Evolutionary conservation across 2,888 invertebrate genomes (phyloP).

Genomic region (Orchestes rusci): DNA sequence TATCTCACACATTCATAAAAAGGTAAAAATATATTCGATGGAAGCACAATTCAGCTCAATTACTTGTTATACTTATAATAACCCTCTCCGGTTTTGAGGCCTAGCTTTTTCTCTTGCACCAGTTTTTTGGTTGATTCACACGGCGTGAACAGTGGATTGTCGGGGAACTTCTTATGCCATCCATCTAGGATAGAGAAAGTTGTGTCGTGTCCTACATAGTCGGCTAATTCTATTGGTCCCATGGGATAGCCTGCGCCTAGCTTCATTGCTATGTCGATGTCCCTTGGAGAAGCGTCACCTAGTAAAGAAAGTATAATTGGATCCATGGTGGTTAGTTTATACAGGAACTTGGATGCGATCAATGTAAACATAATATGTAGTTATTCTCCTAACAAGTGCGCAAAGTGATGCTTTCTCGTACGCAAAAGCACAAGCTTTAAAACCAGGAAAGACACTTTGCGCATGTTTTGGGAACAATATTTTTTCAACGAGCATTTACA

Average conservation of each 20-base stretch:
- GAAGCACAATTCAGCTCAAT: conserved; percentile 9
- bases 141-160: conserved; percentile 59
- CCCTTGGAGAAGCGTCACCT: conserved; percentile 64
- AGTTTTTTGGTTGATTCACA: conserved; percentile 58
- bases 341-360: no score
- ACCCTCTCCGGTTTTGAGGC: conserved; percentile 76
- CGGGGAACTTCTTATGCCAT: conserved; percentile 67
- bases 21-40: not conserved
- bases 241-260: conserved; percentile 83
- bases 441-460: not conserved
- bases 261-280: conserved; percentile 87
- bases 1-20: not conserved
- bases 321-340: no score
- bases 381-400: no score
- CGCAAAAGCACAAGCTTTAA: not conserved
- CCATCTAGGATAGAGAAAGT: conserved; percentile 70
- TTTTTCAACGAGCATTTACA: no score
- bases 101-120: conserved; percentile 72
- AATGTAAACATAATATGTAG: no score
- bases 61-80: conserved; percentile 67
- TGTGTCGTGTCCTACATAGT: conserved; percentile 80
- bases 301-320: conserved; percentile 1
- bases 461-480: no score
- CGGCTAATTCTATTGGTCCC: conserved; percentile 81
- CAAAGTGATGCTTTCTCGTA: not conserved